A percentile compares a stretch with the other conserved stretches of the same genome.
Conservation (phyloP, 2,888 invertebrate species). For the Trisateles emortualis region DNA sequence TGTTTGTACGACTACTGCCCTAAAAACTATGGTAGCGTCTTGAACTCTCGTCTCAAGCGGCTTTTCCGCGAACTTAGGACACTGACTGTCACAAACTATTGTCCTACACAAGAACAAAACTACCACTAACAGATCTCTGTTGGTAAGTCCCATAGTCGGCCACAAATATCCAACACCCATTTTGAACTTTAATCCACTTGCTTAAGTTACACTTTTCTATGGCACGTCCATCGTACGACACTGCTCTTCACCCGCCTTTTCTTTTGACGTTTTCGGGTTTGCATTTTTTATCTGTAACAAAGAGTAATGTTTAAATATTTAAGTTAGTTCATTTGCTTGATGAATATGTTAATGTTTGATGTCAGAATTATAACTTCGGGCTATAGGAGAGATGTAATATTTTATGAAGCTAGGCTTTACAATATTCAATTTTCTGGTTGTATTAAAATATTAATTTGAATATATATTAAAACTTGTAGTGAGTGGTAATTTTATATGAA, state of each 20-base stretch:
- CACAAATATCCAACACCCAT: conserved; percentile 61
- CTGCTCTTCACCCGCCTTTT: conserved; percentile 70
- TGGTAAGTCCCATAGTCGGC: conserved; percentile 63
- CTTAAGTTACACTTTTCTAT: conserved; percentile 69
- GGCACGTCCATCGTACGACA: conserved; percentile 69
- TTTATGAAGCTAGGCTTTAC: background rate
- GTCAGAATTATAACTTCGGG: background rate
- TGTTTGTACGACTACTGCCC: conserved; percentile 80
- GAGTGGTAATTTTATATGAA: too few species aligned
- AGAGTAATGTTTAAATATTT: conserved; percentile 32
- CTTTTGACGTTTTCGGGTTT: conserved; percentile 74
- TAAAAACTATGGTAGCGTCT: conserved; percentile 85
- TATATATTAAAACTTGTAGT: too few species aligned
- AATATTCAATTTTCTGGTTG: background rate
- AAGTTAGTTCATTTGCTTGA: conserved; percentile 25
- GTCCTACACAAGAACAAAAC: conserved; percentile 77
- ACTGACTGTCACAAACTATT: conserved; percentile 83
- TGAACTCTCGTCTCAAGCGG: conserved; percentile 84
- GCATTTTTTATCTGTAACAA: conserved; percentile 83
- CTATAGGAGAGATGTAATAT: background rate
- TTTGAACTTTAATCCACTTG: conserved; percentile 54
- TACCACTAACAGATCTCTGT: conserved; percentile 72
- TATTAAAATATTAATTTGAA: background rate
- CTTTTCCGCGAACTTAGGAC: conserved; percentile 83
- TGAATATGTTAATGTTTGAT: conserved; percentile 22